Conservation (phyloP, 2,888 invertebrate genomes). For the Drosophila antonietae region DNA sequence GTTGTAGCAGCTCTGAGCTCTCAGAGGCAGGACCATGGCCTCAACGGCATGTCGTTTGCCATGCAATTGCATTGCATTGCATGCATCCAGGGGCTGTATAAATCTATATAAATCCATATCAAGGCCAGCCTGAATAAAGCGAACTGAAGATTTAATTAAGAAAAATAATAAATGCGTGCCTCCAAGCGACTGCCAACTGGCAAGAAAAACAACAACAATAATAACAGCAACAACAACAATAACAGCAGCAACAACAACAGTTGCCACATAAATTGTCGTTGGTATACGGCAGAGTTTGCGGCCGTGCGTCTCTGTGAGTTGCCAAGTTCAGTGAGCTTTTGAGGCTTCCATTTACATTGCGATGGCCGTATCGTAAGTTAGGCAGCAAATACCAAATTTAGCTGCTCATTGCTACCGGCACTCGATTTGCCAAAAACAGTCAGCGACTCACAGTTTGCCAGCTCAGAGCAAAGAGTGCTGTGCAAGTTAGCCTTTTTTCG, state of each 20-base stretch:
- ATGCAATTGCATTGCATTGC: slow-evolving; percentile 45
- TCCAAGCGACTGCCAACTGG: slow-evolving; percentile 30
- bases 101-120: slow-evolving; percentile 43
- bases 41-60: slow-evolving; percentile 49
- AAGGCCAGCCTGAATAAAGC: slow-evolving; percentile 7
- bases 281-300: slow-evolving; percentile 16
- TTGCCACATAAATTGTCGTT: slow-evolving; percentile 60
- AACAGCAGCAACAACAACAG: slow-evolving; percentile 19
- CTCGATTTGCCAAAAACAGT: slow-evolving; percentile 52
- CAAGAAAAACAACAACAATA: slow-evolving; percentile 13
- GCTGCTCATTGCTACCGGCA: slow-evolving; percentile 54
- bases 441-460: background rate
- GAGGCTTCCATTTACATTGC: slow-evolving; percentile 52
- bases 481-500: slow-evolving; percentile 24
- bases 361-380: slow-evolving; percentile 30
- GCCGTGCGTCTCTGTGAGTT: slow-evolving; percentile 11
- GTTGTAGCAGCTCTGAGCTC: slow-evolving; percentile 23
- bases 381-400: slow-evolving; percentile 57
- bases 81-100: slow-evolving; percentile 35
- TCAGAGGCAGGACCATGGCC: background rate
- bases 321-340: slow-evolving; percentile 31
- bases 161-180: slow-evolving; percentile 74
- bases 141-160: slow-evolving; percentile 73
- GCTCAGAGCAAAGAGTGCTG: slow-evolving; percentile 4
- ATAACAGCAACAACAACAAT: slow-evolving; percentile 10